Evolutionary conservation across 64 coral and sea anemone species (phyloP).

Genomic region (Stylophora pistillata): DNA sequence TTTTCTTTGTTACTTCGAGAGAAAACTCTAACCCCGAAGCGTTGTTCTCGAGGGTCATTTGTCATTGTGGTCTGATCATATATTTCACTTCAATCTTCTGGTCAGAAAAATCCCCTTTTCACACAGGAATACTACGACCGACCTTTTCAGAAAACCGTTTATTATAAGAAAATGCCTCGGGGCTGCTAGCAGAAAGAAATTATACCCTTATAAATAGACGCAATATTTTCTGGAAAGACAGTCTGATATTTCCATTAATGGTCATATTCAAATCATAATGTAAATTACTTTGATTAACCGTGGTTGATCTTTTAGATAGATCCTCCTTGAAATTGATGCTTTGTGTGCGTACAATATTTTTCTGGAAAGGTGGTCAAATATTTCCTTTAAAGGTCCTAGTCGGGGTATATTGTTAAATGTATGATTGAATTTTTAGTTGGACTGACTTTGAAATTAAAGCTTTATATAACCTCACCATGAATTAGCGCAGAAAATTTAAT

Average conservation of each 20-base stretch:
- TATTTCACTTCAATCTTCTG: neutral
- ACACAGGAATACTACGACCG: neutral
- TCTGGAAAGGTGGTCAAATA: neutral
- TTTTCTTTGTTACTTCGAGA: neutral
- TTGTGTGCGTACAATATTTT: neutral
- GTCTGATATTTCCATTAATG: neutral
- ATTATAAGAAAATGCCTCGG: neutral
- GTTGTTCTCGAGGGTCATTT: neutral
- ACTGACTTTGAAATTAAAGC: neutral
- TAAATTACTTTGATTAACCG: neutral
- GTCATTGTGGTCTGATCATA: neutral
- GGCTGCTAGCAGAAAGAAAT: neutral
- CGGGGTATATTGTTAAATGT: neutral
- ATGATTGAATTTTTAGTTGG: neutral
- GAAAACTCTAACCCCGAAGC: neutral
- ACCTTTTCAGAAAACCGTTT: neutral
- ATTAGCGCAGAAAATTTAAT: neutral
- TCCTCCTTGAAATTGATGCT: neutral
- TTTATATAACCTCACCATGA: neutral
- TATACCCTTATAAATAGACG: neutral
- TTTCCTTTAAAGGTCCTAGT: neutral
- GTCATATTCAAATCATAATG: neutral
- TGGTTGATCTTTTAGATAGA: no score
- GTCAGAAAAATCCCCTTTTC: neutral
- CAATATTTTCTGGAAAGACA: neutral